These are phyloP conservation scores for Agrochola lota DNA, from an alignment of 2,888 invertebrate genomes.

Conservation along the genomic window DNA sequence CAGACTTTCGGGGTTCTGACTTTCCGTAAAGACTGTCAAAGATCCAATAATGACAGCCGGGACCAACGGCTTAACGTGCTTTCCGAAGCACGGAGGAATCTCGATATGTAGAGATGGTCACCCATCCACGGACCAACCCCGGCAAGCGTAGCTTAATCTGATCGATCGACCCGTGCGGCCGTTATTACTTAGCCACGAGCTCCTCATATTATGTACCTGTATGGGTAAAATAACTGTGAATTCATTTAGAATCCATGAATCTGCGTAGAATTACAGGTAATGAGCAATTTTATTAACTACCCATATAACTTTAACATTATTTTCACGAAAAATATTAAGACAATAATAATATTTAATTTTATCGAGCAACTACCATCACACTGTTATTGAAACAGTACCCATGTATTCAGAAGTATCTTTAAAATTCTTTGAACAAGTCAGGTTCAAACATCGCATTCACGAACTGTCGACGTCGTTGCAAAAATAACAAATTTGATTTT, in stretches of 20 bases:
- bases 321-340: not conserved
- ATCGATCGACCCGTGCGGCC: too few relatives aligned
- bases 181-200: too few relatives aligned
- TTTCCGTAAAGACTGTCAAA: too few relatives aligned
- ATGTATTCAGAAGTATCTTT: conserved; percentile 30
- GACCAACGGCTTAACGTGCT: too few relatives aligned
- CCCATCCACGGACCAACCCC: too few relatives aligned
- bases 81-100: too few relatives aligned
- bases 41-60: too few relatives aligned
- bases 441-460: conserved; percentile 37
- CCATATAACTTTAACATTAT: not conserved
- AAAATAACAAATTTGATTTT: conserved; percentile 83
- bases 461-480: conserved; percentile 58
- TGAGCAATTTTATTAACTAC: not conserved
- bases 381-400: conserved; percentile 35
- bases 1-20: too few relatives aligned
- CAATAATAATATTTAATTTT: conserved; percentile 17
- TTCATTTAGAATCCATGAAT: not conserved
- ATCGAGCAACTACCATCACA: not conserved
- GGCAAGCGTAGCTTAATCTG: too few relatives aligned
- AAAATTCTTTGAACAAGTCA: conserved; percentile 22
- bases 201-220: not conserved
- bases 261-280: too few relatives aligned
- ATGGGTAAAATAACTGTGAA: not conserved
- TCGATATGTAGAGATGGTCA: too few relatives aligned